A percentile compares a stretch with the other conserved stretches of the same genome.
Conservation (phyloP, 2,113 vertebrate genomes). For the Henicopernis longicauda region DNA sequence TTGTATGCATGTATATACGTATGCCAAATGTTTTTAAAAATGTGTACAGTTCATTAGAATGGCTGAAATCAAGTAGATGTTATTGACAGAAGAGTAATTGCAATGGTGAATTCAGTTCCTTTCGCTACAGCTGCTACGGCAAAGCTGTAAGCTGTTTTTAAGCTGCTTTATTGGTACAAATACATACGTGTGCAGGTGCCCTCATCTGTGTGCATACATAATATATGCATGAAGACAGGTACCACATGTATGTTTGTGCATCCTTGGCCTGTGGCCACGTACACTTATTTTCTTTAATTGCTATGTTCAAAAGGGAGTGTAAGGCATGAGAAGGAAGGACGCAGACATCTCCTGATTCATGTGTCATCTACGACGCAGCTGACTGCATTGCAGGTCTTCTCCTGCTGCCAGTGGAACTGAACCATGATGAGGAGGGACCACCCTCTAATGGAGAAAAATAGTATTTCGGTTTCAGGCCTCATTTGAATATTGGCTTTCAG, state of each 20-base stretch:
- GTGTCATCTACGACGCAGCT: not conserved
- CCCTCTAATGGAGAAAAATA: conserved; percentile 44
- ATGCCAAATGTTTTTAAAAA: not conserved
- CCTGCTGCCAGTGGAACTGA: conserved; percentile 43
- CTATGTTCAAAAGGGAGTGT: fast-evolving
- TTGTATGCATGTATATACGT: fast-evolving
- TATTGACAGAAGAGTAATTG: not conserved
- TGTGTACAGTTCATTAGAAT: not conserved
- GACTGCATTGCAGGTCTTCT: conserved; percentile 26
- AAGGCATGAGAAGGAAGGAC: not conserved
- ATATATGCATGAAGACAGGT: not conserved
- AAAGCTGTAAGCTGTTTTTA: not conserved
- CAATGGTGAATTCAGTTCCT: not conserved
- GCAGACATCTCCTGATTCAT: not conserved
- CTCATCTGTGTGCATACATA: fast-evolving
- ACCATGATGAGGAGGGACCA: conserved; percentile 27
- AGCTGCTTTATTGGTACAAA: not conserved
- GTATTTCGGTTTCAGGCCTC: not conserved
- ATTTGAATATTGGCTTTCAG: conserved; percentile 23
- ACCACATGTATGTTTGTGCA: not conserved
- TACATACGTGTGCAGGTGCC: not conserved
- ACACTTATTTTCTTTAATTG: not conserved
- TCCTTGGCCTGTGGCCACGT: not conserved
- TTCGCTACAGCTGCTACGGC: not conserved
- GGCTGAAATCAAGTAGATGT: not conserved